Evolutionary conservation across 2,888 invertebrate genomes (phyloP), one percentile per base, ranked within the genome.

Genomic region (Lasioglossum figueresi): DNA sequence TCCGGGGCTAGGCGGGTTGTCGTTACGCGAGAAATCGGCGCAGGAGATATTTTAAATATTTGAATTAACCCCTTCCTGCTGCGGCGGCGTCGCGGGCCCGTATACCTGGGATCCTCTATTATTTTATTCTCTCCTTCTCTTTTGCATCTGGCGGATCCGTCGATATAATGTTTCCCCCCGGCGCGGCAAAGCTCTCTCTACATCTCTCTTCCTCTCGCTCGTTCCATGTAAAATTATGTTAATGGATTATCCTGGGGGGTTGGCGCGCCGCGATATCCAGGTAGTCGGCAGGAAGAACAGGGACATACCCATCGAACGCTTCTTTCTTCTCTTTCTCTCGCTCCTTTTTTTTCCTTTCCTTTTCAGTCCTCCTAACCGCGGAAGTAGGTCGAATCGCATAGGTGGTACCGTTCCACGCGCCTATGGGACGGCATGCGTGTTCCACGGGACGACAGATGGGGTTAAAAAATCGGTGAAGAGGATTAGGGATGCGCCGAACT

Each of bases 201-300:
- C 19, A 0, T 66, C 66, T 66, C 34, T 59, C 31, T 31, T 8
- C 19, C 66, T 66, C 66, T 16, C 16, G 19, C 19, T 8, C 34
- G 31, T n/a, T 91, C 93, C 93, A 95, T 94, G 94, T 95, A 93
- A 95, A 95, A 95, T 95, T 95, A 95, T 95, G 95, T 94, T 95
- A 95, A 95, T 95, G 94, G 95, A 95, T 95, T 95, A 95, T 95
- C 95, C 94, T 93, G 52, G 88, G 87, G 86, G 91, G 91, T 90
- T 83, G 86, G 79, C 45, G 83, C 59, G 79, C 59, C 70, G 75
- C 89, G 90, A 88, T 63, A 74, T 89, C 82, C 92, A 92, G 92
- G 92, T 93, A 93, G 91, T 75, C 74, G 77, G 72, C 76, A 80
- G 74, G 84, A 87, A 68, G 72, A 77, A 80, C 76, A 66, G 80